Evolutionary conservation across 2,797 vertebrate species (phyloP), one percentile per base, ranked within the genome.

Genomic region (Amniataba percoides): DNA sequence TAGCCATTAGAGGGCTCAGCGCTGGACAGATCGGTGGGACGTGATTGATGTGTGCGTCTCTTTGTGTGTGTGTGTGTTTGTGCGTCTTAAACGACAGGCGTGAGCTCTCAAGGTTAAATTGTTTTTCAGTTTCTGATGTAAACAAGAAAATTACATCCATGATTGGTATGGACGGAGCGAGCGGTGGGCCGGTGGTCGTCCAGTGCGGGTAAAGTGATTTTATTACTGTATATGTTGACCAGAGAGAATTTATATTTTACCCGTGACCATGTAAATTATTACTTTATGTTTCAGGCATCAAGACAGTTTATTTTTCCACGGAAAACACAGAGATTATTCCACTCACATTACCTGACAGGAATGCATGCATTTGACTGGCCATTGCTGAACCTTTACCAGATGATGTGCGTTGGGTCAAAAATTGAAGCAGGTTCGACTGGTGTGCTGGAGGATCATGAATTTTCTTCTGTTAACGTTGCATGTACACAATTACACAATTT

Each of bases 41-140:
- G 60, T 85, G 85, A 91, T 88, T 87, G 81, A 91, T 87, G 71
- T 63, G 59, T 52, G 25, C 19, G 3, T 77, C 80, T 36, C 60
- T 31, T 58, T 65, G 21, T 65, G 21, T 75, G 49, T 69, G 70
- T 69, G 64, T 67, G 40, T 58, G 55, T 49, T 2, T 70, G 65
- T 71, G 60, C 39, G 58, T 77, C 25, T 72, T 71, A 72, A 69
- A 74, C 69, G 69, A 77, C 76, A 77, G 51, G 59, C 68, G 13
- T 57, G 55, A 49, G 31, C 56, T 72, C 55, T 88, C 82, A 92
- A 92, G 88, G 88, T 91, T 83, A 87, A 89, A 80, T 8, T 77
- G 80, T 74, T 87, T 56, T 85, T 71, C 75, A 13, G 57, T 67
- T 55, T 77, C 19, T 49, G 65, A 77, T 48, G 66, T 83, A 83